Conservation (phyloP, 2,888 invertebrate species). For the Himalopsyche anomala region DNA sequence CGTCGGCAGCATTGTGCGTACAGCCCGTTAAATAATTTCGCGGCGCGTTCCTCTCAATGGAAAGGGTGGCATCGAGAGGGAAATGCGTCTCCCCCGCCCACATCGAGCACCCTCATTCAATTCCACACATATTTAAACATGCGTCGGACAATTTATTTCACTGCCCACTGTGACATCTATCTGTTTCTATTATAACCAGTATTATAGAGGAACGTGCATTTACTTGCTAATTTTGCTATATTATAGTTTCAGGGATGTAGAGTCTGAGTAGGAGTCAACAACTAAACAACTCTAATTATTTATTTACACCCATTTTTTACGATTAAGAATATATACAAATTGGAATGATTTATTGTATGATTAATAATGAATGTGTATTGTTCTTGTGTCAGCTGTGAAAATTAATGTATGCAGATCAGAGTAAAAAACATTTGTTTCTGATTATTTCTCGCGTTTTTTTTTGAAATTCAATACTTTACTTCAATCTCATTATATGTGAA, state of each 20-base stretch:
- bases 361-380: too few species aligned
- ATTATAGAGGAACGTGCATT: not conserved
- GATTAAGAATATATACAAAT: too few species aligned
- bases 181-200: not conserved
- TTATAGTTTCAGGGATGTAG: not conserved
- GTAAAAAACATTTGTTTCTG: too few species aligned
- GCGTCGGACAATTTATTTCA: constrained; percentile 51
- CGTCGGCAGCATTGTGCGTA: constrained; percentile 63
- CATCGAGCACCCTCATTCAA: constrained; percentile 52
- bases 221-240: not conserved
- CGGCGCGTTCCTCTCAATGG: constrained; percentile 51
- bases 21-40: constrained; percentile 65
- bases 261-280: too few species aligned
- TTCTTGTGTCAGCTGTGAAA: too few species aligned
- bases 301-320: too few species aligned
- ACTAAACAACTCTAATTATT: too few species aligned
- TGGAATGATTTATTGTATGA: too few species aligned
- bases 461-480: too few species aligned
- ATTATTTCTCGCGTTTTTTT: too few species aligned
- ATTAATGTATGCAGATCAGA: too few species aligned
- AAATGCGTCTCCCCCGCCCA: not conserved
- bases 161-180: constrained; percentile 1
- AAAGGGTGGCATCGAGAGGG: constrained; percentile 42
- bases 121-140: constrained; percentile 57
- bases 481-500: too few species aligned